phyloP scores from a whole-genome alignment of 2,113 vertebrate genomes.

The Heterocephalus glaber region DNA sequence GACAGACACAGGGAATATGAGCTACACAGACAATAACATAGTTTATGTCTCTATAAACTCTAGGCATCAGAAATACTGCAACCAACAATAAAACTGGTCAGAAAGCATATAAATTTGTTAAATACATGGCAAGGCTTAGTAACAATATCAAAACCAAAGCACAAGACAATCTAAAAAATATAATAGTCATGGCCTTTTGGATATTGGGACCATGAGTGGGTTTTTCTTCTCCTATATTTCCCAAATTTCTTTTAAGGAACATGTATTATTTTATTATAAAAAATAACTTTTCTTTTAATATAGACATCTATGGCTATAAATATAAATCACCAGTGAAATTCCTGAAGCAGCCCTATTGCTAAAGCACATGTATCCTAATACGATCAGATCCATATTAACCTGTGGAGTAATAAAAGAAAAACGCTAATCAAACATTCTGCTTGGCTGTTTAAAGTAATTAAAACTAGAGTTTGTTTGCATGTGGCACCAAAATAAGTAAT shows the following conservation, averaged over 20 bases:
- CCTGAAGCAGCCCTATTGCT: background rate
- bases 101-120: background rate
- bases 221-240: background rate
- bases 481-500: background rate
- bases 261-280: slow-evolving; percentile 8
- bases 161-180: background rate
- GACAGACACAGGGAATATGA: background rate
- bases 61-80: background rate
- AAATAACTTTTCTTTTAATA: background rate
- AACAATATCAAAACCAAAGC: background rate
- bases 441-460: background rate
- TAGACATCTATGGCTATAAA: background rate
- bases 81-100: background rate
- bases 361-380: background rate
- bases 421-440: background rate
- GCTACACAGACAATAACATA: background rate
- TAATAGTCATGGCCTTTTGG: background rate
- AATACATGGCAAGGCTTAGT: background rate
- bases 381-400: background rate
- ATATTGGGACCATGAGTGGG: background rate
- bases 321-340: background rate
- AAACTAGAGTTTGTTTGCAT: background rate
- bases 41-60: background rate
- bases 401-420: background rate
- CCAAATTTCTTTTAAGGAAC: background rate